A percentile compares a stretch with the other conserved stretches of the same genome.
Conservation (phyloP, 2,797 vertebrate genomes). For the Lepus townsendii region DNA sequence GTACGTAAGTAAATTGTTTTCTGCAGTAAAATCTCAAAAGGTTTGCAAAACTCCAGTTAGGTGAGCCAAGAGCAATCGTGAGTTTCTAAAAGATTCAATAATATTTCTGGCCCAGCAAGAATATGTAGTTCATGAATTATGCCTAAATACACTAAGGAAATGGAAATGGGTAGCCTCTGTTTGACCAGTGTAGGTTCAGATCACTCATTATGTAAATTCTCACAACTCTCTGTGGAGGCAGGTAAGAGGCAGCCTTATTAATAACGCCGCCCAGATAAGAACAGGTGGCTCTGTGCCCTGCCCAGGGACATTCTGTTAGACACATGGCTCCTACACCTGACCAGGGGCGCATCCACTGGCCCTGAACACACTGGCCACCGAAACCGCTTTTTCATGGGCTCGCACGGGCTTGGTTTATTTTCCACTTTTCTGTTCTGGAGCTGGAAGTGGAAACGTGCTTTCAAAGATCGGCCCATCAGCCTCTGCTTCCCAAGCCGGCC, state of each 20-base stretch:
- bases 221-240: background rate
- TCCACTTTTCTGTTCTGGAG: constrained; percentile 67
- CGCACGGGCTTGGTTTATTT: constrained; percentile 55
- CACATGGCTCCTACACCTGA: background rate
- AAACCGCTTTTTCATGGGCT: constrained; percentile 34
- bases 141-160: constrained; percentile 47
- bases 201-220: background rate
- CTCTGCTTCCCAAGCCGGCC: background rate
- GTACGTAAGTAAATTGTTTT: constrained; percentile 21
- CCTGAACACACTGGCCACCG: background rate
- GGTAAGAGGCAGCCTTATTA: background rate
- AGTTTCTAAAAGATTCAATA: background rate
- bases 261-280: background rate
- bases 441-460: constrained; percentile 70
- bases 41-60: constrained; percentile 45
- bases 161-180: background rate
- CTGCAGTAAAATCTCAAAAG: background rate
- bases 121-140: background rate
- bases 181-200: background rate
- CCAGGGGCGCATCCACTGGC: background rate
- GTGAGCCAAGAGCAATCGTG: constrained; percentile 1
- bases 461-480: constrained; percentile 56
- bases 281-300: background rate
- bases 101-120: background rate
- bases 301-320: background rate